These are phyloP conservation scores for Melikaiella ostensackeni DNA, from an alignment of 2,888 invertebrate genomes.

Conservation along the genomic window DNA sequence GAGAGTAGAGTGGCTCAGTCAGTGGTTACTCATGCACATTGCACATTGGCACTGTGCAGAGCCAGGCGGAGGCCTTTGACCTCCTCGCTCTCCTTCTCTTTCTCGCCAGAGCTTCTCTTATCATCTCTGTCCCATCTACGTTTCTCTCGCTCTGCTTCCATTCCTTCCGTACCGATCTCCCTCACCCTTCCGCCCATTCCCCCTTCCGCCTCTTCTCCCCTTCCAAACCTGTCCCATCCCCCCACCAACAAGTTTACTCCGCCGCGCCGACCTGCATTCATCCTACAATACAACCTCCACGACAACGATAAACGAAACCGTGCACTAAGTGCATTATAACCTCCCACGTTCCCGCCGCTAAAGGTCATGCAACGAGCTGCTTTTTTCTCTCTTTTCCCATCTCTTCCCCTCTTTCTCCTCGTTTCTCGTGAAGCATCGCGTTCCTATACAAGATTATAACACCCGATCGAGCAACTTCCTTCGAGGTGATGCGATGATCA, in stretches of 20 bases:
- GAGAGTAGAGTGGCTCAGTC: constrained; percentile 54
- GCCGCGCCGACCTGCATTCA: constrained; percentile 65
- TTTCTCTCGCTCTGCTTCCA: constrained; percentile 24
- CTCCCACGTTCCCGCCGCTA: constrained; percentile 73
- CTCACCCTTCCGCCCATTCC: no score
- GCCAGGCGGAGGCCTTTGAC: constrained; percentile 75
- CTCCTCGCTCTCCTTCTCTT: constrained; percentile 59
- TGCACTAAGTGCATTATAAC: constrained; percentile 67
- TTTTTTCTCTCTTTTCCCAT: constrained; percentile 57
- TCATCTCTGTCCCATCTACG: constrained; percentile 16
- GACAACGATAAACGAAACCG: constrained; percentile 65
- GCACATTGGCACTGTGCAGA: constrained; percentile 57
- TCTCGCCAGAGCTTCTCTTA: constrained; percentile 45
- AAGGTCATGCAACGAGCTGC: constrained; percentile 74
- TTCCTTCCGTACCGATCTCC: no score
- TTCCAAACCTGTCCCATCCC: constrained; percentile 41
- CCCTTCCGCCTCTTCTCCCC: constrained; percentile 43
- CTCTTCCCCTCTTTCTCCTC: constrained; percentile 41
- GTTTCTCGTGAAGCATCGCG: constrained; percentile 43
- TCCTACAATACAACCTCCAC: constrained; percentile 57
- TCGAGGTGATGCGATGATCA: constrained; percentile 3
- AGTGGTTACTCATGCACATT: constrained; percentile 63
- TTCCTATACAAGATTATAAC: constrained; percentile 23
- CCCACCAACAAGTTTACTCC: constrained; percentile 45
- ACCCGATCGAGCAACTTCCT: constrained; percentile 37